These are phyloP conservation scores for Sphaeramia orbicularis DNA, from an alignment of 2,797 vertebrate species.

Conservation along the genomic window DNA sequence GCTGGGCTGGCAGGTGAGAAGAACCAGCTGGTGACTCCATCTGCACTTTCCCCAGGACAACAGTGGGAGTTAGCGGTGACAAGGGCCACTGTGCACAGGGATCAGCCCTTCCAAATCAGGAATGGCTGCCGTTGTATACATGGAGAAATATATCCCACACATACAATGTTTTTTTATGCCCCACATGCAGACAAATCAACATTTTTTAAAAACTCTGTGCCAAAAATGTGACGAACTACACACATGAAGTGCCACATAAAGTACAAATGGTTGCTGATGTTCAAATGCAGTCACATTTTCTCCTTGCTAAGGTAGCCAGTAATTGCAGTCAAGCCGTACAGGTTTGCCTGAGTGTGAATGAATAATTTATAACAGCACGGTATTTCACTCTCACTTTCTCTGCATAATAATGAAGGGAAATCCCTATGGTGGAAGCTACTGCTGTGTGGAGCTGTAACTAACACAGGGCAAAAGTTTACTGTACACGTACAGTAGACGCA, in stretches of 20 bases:
- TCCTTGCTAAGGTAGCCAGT: conserved; percentile 50
- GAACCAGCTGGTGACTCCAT: conserved; percentile 40
- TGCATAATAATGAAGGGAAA: conserved; percentile 75
- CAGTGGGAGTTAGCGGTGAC: conserved; percentile 4
- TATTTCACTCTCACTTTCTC: conserved; percentile 36
- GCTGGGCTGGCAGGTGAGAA: conserved; percentile 30
- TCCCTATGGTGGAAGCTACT: conserved; percentile 63
- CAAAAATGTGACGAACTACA: conserved; percentile 4
- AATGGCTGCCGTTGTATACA: background rate
- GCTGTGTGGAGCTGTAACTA: conserved; percentile 56
- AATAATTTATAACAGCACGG: conserved; percentile 73
- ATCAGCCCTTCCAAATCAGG: background rate
- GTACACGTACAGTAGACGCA: background rate
- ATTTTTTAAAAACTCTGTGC: conserved; percentile 9
- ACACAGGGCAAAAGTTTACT: conserved; percentile 66
- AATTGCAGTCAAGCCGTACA: conserved; percentile 64
- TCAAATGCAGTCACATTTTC: conserved; percentile 39
- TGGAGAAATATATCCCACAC: background rate
- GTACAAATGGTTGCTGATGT: conserved; percentile 31
- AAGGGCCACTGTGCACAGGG: background rate
- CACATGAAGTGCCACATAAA: background rate
- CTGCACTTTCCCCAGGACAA: conserved; percentile 26
- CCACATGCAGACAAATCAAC: background rate
- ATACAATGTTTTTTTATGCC: background rate
- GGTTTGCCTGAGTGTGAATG: conserved; percentile 67